These are phyloP conservation scores for Bombus superbus DNA, from an alignment of 1,140 invertebrate genomes.

Conservation along the genomic window DNA sequence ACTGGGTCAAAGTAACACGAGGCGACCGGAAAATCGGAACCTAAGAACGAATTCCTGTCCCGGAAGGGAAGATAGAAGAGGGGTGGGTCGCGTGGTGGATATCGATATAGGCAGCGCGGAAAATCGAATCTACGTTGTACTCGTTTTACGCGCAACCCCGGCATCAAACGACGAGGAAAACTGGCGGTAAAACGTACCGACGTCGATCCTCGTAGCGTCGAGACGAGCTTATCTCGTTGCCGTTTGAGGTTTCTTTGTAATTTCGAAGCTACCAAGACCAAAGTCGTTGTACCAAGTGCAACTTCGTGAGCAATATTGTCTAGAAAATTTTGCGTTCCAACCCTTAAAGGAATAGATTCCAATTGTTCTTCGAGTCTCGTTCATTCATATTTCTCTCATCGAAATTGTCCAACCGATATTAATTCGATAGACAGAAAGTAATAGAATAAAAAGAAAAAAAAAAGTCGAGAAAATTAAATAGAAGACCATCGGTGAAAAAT, in stretches of 20 bases:
- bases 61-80: slow-evolving; percentile 4
- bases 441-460: not conserved
- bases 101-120: slow-evolving; percentile 41
- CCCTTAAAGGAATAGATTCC: slow-evolving; percentile 24
- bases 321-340: slow-evolving; percentile 31
- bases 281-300: slow-evolving; percentile 23
- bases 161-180: slow-evolving; percentile 49
- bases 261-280: slow-evolving; percentile 10
- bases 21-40: slow-evolving; percentile 33
- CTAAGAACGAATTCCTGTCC: slow-evolving; percentile 34
- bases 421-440: not conserved
- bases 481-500: not conserved
- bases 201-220: slow-evolving; percentile 37
- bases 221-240: slow-evolving; percentile 52
- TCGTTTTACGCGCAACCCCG: slow-evolving; percentile 46
- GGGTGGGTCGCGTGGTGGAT: slow-evolving; percentile 3
- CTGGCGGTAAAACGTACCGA: slow-evolving; percentile 42
- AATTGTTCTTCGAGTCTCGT: slow-evolving; percentile 16
- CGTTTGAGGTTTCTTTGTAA: slow-evolving; percentile 46
- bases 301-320: slow-evolving; percentile 41
- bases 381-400: slow-evolving; percentile 4
- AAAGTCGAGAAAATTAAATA: not conserved
- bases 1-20: slow-evolving; percentile 2
- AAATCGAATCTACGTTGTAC: slow-evolving; percentile 50
- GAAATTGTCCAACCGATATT: not conserved